Base-by-base conservation (phyloP, 1,140 invertebrate species). In the Idris sp. region DNA sequence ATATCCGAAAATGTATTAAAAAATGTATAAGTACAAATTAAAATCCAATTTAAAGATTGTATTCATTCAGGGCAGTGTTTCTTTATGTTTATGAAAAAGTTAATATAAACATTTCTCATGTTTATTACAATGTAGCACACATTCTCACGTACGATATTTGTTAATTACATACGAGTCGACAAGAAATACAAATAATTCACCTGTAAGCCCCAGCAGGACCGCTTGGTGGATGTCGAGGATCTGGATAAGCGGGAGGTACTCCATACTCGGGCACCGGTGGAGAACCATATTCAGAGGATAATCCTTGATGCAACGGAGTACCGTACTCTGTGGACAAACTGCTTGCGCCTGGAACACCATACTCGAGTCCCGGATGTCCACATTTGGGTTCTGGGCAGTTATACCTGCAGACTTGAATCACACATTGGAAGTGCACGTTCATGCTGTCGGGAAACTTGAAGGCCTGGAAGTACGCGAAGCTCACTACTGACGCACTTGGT, bases 391-490 rank as follows among this genome's bases (percentile, higher is more conserved):
- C 95, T 0, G 96, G 96, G 81, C 96, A 97, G 81, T 97, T 95
- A 84, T 96, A 95, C 58, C 96, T 90, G 77, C 96, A 98, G 1
- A 97, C 96, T 89, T 98, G 96, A 75, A 98, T 97, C 1, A 97
- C 95, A 82, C 96, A 97, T 84, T 98, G 96, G 92, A 98, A 98
- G 89, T 97, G 96, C 1, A 98, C 96, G 81, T 97, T 97, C 96
- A 97, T 97, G 7, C 95, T 97, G 83, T 98, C 96, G 0, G 96
- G 96, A 92, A 98, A 98, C 86, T 98, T 97, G 88, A 97, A 98
- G 0, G 96, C 96, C 88, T 96, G 95, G 93, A 98, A 98, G 87
- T 97, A 96, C 1, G 96, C 96, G 80, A 97, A 98, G 40, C 95
- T 96, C 0, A 98, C 94, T 0, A 97, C 96, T 0, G 95, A 96